These are phyloP conservation scores for Perithous albicinctus DNA, from an alignment of 2,888 invertebrate genomes.

Conservation along the genomic window DNA sequence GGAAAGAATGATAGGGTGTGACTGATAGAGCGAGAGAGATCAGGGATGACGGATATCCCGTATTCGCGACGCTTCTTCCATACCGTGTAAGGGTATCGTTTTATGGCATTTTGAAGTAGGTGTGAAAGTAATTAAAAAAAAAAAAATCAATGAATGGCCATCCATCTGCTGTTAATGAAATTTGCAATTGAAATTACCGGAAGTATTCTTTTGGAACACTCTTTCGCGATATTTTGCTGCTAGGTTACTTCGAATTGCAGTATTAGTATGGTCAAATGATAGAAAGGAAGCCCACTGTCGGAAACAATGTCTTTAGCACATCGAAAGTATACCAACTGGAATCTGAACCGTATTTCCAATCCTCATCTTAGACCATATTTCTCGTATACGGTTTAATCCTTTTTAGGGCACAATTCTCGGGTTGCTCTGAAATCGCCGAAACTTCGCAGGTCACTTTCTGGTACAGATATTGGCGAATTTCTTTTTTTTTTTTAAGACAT, in stretches of 20 bases:
- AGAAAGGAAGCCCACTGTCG: neutral
- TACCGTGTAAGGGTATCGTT: conserved; percentile 28
- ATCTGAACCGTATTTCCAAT: too few species aligned
- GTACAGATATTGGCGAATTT: too few species aligned
- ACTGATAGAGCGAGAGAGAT: conserved; percentile 47
- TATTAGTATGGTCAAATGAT: neutral
- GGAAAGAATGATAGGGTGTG: conserved; percentile 51
- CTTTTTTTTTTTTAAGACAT: too few species aligned
- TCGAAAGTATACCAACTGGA: too few species aligned
- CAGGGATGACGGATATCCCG: conserved; percentile 46
- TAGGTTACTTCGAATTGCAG: neutral
- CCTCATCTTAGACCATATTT: too few species aligned
- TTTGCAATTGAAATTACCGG: conserved; percentile 41
- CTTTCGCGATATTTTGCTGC: neutral
- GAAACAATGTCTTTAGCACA: too few species aligned
- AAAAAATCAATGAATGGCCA: conserved; percentile 22
- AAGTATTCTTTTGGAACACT: neutral
- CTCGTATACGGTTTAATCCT: too few species aligned
- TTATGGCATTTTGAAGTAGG: conserved; percentile 53
- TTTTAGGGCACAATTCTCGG: too few species aligned
- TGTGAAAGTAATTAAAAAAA: conserved; percentile 34
- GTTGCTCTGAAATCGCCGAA: too few species aligned
- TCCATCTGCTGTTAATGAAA: conserved; percentile 48
- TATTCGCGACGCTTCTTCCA: conserved; percentile 36
- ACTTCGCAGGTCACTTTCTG: too few species aligned